These are phyloP conservation scores for Wasmannia auropunctata DNA, from an alignment of 1,140 invertebrate species.

Conservation along the genomic window DNA sequence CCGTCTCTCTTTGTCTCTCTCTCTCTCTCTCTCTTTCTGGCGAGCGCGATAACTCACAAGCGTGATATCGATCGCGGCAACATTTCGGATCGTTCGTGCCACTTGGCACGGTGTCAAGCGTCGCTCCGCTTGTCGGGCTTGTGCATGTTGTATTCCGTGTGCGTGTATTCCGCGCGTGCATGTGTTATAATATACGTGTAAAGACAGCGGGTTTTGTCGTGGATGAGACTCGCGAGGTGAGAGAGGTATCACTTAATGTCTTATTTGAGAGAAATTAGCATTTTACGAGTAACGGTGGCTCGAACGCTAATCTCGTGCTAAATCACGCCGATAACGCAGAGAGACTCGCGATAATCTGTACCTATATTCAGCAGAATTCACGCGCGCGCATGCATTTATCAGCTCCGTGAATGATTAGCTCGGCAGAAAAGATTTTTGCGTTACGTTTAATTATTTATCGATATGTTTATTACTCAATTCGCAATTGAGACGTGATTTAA, in stretches of 20 bases:
- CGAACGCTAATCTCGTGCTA: slow-evolving; percentile 13
- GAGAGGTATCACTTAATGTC: slow-evolving; percentile 17
- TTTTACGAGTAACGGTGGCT: slow-evolving; percentile 23
- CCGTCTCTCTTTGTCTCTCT: slow-evolving; percentile 2
- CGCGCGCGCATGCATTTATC: background rate
- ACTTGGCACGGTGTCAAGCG: slow-evolving; percentile 74
- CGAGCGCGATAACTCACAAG: slow-evolving; percentile 21
- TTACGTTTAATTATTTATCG: background rate
- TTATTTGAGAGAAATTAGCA: slow-evolving; percentile 45
- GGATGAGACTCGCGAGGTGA: background rate
- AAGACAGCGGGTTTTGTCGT: background rate
- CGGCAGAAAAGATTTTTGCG: background rate
- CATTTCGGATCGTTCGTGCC: slow-evolving; percentile 68
- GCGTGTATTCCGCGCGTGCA: background rate
- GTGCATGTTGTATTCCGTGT: background rate
- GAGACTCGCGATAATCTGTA: background rate
- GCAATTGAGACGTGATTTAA: background rate
- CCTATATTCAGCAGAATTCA: background rate
- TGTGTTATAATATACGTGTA: background rate
- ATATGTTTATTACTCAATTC: background rate
- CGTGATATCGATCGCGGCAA: slow-evolving; percentile 59
- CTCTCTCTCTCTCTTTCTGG: background rate
- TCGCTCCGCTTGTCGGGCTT: background rate
- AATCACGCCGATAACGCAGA: slow-evolving; percentile 5
- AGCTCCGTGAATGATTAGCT: background rate